Evolutionary conservation across 1,140 invertebrate species (phyloP).

Genomic region (Geopemphigus sp.): DNA sequence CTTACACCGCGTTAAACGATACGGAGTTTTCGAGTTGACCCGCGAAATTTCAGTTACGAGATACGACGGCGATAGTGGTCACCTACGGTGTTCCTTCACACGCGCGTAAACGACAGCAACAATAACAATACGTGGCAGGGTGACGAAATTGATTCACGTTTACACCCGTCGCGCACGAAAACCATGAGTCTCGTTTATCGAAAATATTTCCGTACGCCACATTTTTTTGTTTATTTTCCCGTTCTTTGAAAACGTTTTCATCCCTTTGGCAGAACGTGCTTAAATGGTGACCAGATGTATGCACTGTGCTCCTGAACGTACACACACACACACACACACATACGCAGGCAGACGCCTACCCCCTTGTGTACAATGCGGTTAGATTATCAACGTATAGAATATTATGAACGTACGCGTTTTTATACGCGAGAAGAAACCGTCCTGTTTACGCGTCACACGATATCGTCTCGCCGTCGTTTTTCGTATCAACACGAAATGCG

Average conservation of each 20-base stretch:
- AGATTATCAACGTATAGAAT: not conserved
- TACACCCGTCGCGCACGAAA: not conserved
- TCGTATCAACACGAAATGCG: not conserved
- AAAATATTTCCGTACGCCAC: not conserved
- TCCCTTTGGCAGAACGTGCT: not conserved
- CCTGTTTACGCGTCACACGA: no score
- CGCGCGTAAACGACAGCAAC: no score
- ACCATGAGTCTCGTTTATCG: not conserved
- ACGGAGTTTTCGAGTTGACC: no score
- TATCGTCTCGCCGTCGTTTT: not conserved
- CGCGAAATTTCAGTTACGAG: no score
- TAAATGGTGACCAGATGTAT: constrained; percentile 34
- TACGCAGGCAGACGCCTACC: no score
- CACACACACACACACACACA: not conserved
- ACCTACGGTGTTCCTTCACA: no score
- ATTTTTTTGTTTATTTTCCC: not conserved
- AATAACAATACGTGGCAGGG: no score
- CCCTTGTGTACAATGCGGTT: not conserved
- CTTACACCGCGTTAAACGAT: no score
- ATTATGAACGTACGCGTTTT: not conserved
- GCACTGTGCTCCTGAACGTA: not conserved
- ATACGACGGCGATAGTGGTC: no score
- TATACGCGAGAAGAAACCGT: not conserved
- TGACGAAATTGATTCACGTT: no score
- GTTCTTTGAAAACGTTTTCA: not conserved